A percentile compares a stretch with the other conserved stretches of the same genome.
Evolutionary conservation across 2,888 invertebrate genomes (phyloP).

Genomic region (Leucoptera coffeella): DNA sequence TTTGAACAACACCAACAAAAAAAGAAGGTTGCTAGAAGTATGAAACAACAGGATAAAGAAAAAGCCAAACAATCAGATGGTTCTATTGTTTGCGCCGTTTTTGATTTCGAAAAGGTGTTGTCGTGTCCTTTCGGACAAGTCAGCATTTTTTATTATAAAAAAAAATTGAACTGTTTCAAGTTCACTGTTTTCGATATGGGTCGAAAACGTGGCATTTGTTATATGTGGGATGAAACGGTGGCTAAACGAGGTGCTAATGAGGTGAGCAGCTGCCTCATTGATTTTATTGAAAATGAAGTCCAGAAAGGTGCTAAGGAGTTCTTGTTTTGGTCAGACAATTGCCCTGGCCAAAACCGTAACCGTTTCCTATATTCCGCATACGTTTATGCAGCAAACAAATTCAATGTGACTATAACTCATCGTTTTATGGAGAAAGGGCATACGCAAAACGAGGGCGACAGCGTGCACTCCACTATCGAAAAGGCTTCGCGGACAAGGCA

Average conservation of each 20-base stretch:
- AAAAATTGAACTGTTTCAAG: conserved; percentile 7
- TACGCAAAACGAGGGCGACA: conserved; percentile 7
- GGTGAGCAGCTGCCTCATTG: conserved; percentile 7
- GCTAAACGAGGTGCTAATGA: conserved; percentile 9
- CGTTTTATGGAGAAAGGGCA: conserved; percentile 6
- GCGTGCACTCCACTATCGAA: conserved; percentile 5
- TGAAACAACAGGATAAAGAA: conserved; percentile 6
- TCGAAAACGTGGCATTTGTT: conserved; percentile 6
- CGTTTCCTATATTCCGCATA: conserved; percentile 10
- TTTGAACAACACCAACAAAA: conserved; percentile 1
- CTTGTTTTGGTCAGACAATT: conserved; percentile 12
- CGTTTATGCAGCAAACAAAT: conserved; percentile 7
- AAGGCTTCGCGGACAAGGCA: too few species aligned
- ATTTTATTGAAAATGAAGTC: conserved; percentile 5
- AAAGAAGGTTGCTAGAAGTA: conserved; percentile 2
- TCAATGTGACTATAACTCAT: conserved; percentile 4
- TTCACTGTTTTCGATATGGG: conserved; percentile 7
- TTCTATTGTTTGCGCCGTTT: conserved; percentile 5
- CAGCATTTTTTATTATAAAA: conserved; percentile 8
- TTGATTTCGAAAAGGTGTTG: conserved; percentile 9
- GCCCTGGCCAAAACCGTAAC: conserved; percentile 11
- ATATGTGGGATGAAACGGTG: conserved; percentile 9
- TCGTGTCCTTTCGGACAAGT: conserved; percentile 7
- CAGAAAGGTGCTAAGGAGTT: conserved; percentile 8
- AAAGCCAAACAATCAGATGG: conserved; percentile 4